Evolutionary conservation across 2,888 invertebrate species (phyloP).

Genomic region (Napeogenes inachia): DNA sequence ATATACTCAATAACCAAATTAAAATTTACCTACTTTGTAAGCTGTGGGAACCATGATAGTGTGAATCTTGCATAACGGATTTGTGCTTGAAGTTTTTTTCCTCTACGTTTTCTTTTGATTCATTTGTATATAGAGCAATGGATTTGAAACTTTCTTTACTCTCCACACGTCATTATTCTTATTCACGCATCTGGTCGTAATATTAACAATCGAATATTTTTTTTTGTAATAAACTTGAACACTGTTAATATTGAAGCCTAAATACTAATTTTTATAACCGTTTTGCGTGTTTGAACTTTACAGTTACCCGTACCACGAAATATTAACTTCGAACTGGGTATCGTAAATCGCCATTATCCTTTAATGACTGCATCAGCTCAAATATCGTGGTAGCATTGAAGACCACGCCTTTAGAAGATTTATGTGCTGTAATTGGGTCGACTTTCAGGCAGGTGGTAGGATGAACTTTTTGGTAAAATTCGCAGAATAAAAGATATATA

Average conservation of each 20-base stretch:
- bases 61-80: no score
- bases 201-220: no score
- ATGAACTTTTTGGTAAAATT: slow-evolving; percentile 14
- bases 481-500: neutral
- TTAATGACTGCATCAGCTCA: slow-evolving; percentile 49
- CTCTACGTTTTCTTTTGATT: no score
- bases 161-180: no score
- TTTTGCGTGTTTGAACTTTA: slow-evolving; percentile 10
- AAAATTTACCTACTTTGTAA: no score
- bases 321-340: slow-evolving; percentile 39
- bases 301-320: slow-evolving; percentile 19
- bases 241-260: neutral
- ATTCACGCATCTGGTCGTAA: no score
- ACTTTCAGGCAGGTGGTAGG: slow-evolving; percentile 45
- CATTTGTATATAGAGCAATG: no score
- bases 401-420: slow-evolving; percentile 48
- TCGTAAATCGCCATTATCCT: slow-evolving; percentile 50
- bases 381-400: slow-evolving; percentile 51
- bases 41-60: no score
- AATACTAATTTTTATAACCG: slow-evolving; percentile 11
- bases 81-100: no score
- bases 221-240: neutral
- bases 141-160: no score
- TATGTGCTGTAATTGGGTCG: slow-evolving; percentile 44
- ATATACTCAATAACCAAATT: neutral